These are phyloP conservation scores for Myrmecobius fasciatus DNA, from an alignment of 2,113 vertebrate species.

Conservation along the genomic window DNA sequence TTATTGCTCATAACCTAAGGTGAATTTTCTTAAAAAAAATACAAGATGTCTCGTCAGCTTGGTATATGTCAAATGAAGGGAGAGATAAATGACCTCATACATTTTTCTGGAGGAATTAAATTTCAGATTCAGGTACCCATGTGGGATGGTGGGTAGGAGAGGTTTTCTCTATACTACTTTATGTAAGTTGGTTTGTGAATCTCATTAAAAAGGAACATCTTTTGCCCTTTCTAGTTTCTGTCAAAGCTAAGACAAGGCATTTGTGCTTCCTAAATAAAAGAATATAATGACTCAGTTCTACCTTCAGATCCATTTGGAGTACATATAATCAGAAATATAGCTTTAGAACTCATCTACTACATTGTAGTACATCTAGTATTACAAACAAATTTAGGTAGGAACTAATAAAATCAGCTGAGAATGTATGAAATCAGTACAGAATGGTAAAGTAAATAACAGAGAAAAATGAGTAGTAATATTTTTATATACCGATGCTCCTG, in stretches of 20 bases:
- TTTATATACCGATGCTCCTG: not conserved
- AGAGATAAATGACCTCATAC: slow-evolving; percentile 29
- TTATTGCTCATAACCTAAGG: not conserved
- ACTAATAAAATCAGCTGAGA: not conserved
- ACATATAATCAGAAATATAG: not conserved
- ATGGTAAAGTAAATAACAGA: not conserved
- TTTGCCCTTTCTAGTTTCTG: not conserved
- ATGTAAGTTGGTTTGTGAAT: not conserved
- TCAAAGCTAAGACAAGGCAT: not conserved
- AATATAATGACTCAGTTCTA: not conserved
- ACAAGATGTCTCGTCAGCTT: slow-evolving; percentile 1
- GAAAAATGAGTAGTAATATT: not conserved
- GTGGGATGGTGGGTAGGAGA: not conserved
- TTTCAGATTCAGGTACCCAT: slow-evolving; percentile 7
- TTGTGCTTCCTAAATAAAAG: not conserved
- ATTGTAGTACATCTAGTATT: no score
- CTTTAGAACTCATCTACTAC: not conserved
- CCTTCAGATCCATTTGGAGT: not conserved
- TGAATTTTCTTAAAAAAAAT: slow-evolving; percentile 3
- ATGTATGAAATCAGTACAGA: not conserved
- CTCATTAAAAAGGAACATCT: not conserved
- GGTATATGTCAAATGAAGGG: slow-evolving; percentile 19
- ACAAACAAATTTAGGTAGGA: not conserved
- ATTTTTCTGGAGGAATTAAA: slow-evolving; percentile 46
- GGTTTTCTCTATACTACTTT: not conserved